Evolutionary conservation across 2,113 vertebrate genomes (phyloP).

Genomic region (Ancistrus triradiatus): DNA sequence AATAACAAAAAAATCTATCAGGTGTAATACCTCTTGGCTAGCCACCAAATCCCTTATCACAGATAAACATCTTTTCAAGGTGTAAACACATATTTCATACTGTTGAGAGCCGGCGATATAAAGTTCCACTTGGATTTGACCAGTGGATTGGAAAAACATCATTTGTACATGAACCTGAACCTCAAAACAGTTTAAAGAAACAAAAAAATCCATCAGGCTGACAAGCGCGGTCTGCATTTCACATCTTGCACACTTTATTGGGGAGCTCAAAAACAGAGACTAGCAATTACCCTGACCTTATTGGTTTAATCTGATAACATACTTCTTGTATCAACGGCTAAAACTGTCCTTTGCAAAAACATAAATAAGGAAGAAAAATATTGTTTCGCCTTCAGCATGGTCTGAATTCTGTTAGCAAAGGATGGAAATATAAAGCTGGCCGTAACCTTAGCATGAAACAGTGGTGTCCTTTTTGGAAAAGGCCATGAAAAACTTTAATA

Average conservation of each 20-base stretch:
- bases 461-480: too few species aligned
- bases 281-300: constrained; percentile 37
- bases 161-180: constrained; percentile 26
- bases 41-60: neutral
- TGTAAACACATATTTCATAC: constrained; percentile 6
- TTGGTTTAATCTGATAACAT: constrained; percentile 21
- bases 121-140: constrained; percentile 15
- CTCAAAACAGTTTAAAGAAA: constrained; percentile 29
- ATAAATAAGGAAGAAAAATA: too few species aligned
- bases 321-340: constrained; percentile 3
- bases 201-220: constrained; percentile 40
- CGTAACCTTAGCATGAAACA: too few species aligned
- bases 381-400: too few species aligned
- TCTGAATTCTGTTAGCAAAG: too few species aligned
- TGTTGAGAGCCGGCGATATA: constrained; percentile 4
- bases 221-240: constrained; percentile 34
- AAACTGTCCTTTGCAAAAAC: too few species aligned
- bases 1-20: neutral
- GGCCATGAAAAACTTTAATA: too few species aligned
- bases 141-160: constrained; percentile 20
- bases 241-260: constrained; percentile 33
- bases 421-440: too few species aligned
- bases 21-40: neutral
- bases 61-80: neutral
- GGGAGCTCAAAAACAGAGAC: constrained; percentile 33